Percentiles rank a stretch among this genome's conserved stretches.
Evolutionary conservation across 2,888 invertebrate species (phyloP).

Genomic region (Eupithecia exiguata): DNA sequence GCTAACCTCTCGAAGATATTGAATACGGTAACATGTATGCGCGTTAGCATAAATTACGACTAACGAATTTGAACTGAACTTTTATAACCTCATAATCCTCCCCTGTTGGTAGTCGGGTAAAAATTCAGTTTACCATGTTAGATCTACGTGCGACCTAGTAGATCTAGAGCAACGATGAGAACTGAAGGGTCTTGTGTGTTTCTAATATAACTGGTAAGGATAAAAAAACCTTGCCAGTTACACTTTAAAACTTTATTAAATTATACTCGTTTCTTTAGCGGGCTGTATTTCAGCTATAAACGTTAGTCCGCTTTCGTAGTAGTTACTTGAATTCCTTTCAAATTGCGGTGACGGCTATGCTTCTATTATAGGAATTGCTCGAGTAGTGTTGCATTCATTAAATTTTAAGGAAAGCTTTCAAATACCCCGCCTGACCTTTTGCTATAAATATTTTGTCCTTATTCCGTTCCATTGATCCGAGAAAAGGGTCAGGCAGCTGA

Average conservation of each 20-base stretch:
- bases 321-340: conserved; percentile 32
- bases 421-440: conserved; percentile 14
- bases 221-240: not conserved
- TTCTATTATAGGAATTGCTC: conserved; percentile 18
- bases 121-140: not conserved
- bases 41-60: not conserved
- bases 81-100: too few species aligned
- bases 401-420: conserved; percentile 13
- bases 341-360: conserved; percentile 35
- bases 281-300: conserved; percentile 11
- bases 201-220: not conserved
- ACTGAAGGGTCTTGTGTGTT: not conserved
- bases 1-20: conserved; percentile 1
- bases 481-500: conserved; percentile 19
- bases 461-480: conserved; percentile 19
- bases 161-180: not conserved
- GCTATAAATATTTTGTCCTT: conserved; percentile 25
- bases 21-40: not conserved
- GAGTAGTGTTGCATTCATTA: conserved; percentile 19
- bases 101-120: too few species aligned
- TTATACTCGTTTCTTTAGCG: not conserved
- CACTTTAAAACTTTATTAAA: not conserved
- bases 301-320: conserved; percentile 33
- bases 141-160: not conserved
- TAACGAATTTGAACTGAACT: not conserved